Base-by-base conservation (phyloP, 2,113 vertebrate species). In the Panthera uncia region DNA sequence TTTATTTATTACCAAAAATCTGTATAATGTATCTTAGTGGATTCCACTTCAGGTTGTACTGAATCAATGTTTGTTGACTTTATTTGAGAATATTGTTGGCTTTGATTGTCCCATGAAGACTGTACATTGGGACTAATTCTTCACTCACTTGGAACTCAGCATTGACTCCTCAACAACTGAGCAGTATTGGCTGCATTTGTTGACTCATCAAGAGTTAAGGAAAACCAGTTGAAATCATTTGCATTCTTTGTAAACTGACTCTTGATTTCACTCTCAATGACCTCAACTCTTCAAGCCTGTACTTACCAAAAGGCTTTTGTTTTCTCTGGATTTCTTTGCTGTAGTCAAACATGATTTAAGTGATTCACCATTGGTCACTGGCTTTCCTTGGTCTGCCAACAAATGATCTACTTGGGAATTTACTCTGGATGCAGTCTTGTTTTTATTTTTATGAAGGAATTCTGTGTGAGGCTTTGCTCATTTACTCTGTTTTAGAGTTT, bases 381-480 rank as follows among this genome's bases (percentile, higher is more conserved):
- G 61, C 63, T 96, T 95, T 90, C 19, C 19, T 87, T 93, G 41
- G 45, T 68, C 78, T 36, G 25, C 31, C 73, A 73, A 18, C 79
- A 65, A 57, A 61, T 52, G 45, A 79, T 19, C 19, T 68, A 74
- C 93, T 65, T 89, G 73, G 68, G 87, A 93, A 76, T 86, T 84
- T 95, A 55, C 31, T 95, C 74, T 96, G 33, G 19, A 90, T 52
- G 19, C 16, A 79, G 4, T 74, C 63, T 91, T 91, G 8, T 74
- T 85, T 93, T 61, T 80, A 16, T 81, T 88, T 95, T 61, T 90
- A n/a, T 93, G 82, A 95, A 66, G 52, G 92, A 55, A 78, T 92
- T 89, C 33, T 74, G 5, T 33, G n/a, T 69, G 57, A 50, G 89
- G 25, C 14, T 31, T 78, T 48, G 48, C 15, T 2, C 41, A 45